Evolutionary conservation across 92 coral and sea anemone genomes (phyloP).

Genomic region (Blastomussa wellsi): DNA sequence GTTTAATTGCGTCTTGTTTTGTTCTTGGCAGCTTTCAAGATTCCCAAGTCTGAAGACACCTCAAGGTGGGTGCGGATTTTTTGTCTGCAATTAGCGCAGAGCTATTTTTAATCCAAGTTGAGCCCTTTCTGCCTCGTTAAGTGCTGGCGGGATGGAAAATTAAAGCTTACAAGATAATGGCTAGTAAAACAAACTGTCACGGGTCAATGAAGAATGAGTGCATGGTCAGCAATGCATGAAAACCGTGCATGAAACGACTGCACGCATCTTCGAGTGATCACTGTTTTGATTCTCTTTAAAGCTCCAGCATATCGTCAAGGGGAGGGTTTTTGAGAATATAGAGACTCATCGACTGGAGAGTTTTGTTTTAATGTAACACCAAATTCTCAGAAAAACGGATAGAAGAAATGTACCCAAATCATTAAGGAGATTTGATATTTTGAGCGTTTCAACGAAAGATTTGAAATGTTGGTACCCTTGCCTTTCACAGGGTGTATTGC

Average conservation of each 20-base stretch:
- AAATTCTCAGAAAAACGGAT: background rate
- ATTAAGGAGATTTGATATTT: background rate
- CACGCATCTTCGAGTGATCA: background rate
- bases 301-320: background rate
- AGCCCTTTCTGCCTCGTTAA: slow-evolving; percentile 8
- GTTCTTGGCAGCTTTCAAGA: slow-evolving; percentile 46
- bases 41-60: slow-evolving; percentile 38
- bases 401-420: background rate
- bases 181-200: background rate
- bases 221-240: background rate
- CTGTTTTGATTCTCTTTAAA: background rate
- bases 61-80: slow-evolving; percentile 17
- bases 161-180: slow-evolving; percentile 29
- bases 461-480: too few relatives aligned
- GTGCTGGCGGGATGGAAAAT: slow-evolving; percentile 19
- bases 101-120: slow-evolving; percentile 4
- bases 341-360: background rate
- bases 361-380: background rate
- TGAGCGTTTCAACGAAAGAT: background rate
- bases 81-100: background rate
- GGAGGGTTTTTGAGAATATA: background rate
- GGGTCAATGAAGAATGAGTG: slow-evolving; percentile 10
- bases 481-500: too few relatives aligned
- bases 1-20: slow-evolving; percentile 28
- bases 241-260: slow-evolving; percentile 7